Base-by-base conservation (phyloP, 2,888 invertebrate species). In the Glyphotaelius pellucidus region DNA sequence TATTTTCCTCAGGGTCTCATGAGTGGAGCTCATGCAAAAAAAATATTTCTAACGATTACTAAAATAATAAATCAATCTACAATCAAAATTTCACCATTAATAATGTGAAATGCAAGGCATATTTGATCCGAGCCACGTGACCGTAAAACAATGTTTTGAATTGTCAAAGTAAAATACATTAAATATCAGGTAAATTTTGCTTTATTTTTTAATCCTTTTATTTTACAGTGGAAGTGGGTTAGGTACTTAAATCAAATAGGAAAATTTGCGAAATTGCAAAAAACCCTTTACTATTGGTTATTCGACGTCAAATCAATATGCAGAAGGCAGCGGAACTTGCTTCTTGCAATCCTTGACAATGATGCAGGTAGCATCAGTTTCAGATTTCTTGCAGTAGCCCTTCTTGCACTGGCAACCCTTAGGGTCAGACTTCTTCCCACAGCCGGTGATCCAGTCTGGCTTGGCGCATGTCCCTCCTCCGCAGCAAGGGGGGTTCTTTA, bases 371-470 rank as follows among this genome's bases (percentile, higher is more conserved):
- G 89, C n/a, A 52, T 91, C 85, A 11, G 89, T 84, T 19, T 52
- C 83, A 30, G 79, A 83, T 42, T 38, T 90, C 47, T 91, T 91
- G 32, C 89, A 52, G 47, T 67, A 91, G 30, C 91, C 91, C 12
- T 89, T 91, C 79, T 91, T 91, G 79, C 91, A 91, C 79, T 91
- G 91, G 80, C 91, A 91, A 31, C 91, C 91, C 12, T 90, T 85
- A 14, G n/a, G 84, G n/a, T 12, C 14, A 67, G 84, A 85, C n/a
- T 35, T 35, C 42, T 14, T n/a, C 42, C 67, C 83, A 32, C 91
- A 91, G 47, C 32, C 35, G 35, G 30, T 12, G 80, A 91, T 90
- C 52, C 52, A 67, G 9, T 19, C 80, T 9, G 91, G 91, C 11
- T 80, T 25, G 30, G 35, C 52, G 67, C 91, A 91, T 19, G 91